A percentile compares a stretch with the other conserved stretches of the same genome.
These are phyloP conservation scores for Meles meles DNA, from an alignment of 2,113 vertebrate genomes.

Conservation along the genomic window DNA sequence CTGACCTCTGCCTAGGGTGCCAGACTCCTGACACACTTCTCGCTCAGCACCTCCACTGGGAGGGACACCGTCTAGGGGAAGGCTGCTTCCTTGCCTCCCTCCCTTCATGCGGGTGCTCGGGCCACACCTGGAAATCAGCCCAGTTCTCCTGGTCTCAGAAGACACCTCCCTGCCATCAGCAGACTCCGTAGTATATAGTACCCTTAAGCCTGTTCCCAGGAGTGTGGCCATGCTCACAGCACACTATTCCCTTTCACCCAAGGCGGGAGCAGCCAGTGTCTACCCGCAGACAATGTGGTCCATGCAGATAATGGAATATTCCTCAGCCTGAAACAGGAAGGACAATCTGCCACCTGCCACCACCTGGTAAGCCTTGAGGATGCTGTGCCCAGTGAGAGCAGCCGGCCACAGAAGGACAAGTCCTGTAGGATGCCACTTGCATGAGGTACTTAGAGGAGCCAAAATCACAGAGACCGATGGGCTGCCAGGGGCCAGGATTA, in stretches of 20 bases:
- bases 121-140: not conserved
- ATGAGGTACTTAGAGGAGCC: not conserved
- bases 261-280: not conserved
- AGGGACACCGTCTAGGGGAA: no score
- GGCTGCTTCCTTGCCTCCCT: not conserved
- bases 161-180: fast-evolving
- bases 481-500: not conserved
- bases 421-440: fast-evolving
- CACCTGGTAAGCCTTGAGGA: fast-evolving
- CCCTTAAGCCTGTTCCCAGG: not conserved
- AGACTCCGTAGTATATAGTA: fast-evolving
- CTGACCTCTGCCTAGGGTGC: not conserved
- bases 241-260: fast-evolving
- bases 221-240: no score
- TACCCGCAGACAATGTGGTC: no score
- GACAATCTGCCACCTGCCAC: not conserved
- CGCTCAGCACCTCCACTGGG: no score
- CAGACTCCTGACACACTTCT: not conserved
- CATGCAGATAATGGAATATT: no score
- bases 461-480: not conserved
- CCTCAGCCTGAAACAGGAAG: not conserved
- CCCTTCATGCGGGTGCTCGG: fast-evolving
- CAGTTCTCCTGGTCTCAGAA: not conserved
- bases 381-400: not conserved
- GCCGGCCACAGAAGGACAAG: not conserved